Evolutionary conservation across 2,113 vertebrate genomes (phyloP).

Genomic region (Pristiophorus japonicus): DNA sequence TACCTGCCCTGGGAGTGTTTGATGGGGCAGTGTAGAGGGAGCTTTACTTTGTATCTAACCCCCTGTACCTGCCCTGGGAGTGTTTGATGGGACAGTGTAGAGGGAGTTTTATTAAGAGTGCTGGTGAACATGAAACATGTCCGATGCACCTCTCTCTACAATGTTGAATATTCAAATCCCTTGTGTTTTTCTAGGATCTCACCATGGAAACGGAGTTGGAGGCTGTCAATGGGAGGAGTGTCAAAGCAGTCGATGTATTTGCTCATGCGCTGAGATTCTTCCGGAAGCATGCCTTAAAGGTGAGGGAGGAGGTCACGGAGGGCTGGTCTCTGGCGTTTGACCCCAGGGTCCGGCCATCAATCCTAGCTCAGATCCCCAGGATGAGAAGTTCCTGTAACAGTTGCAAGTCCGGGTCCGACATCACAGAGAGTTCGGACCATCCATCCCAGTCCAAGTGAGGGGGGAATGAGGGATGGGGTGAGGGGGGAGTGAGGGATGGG

Average conservation of each 20-base stretch:
- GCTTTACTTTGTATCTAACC: too few species aligned
- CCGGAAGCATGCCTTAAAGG: slow-evolving; percentile 83
- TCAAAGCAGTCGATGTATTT: slow-evolving; percentile 82
- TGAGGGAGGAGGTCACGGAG: slow-evolving; percentile 42
- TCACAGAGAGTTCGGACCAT: neutral
- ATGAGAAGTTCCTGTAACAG: neutral
- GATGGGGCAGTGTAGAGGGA: too few species aligned
- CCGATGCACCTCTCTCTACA: neutral
- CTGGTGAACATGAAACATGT: too few species aligned
- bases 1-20: too few species aligned
- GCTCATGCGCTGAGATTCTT: slow-evolving; percentile 84
- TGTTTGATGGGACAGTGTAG: too few species aligned
- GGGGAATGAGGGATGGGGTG: too few species aligned
- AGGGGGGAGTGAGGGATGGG: too few species aligned
- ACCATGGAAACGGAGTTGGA: slow-evolving; percentile 79
- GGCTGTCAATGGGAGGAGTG: slow-evolving; percentile 75
- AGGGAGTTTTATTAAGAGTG: too few species aligned
- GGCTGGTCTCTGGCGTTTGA: neutral
- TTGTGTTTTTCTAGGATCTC: slow-evolving; percentile 57
- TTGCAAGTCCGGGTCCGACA: too few species aligned
- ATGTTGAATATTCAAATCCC: neutral
- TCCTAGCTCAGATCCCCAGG: neutral
- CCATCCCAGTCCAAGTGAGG: neutral
- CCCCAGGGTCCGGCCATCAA: neutral
- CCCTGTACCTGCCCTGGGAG: too few species aligned